These are phyloP conservation scores for Gephyroberyx darwinii DNA, from an alignment of 2,797 vertebrate genomes.

Conservation along the genomic window DNA sequence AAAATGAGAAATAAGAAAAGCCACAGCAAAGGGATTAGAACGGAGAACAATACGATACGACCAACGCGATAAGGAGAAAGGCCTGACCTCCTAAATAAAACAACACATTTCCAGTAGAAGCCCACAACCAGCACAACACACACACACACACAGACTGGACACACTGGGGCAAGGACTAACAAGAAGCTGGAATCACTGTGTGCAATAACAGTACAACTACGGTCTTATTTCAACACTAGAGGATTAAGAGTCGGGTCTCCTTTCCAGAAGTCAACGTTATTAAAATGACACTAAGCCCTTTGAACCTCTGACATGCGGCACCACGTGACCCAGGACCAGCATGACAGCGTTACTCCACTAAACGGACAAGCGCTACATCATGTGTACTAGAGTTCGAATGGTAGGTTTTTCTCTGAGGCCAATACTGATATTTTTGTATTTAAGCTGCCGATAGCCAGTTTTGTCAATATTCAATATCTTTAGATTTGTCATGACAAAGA, in stretches of 20 bases:
- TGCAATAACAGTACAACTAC: background rate
- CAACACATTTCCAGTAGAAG: conserved; percentile 7
- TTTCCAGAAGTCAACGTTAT: conserved; percentile 19
- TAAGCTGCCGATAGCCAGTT: too few species aligned
- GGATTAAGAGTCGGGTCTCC: conserved; percentile 13
- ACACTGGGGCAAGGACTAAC: background rate
- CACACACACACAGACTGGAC: background rate
- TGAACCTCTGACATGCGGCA: conserved; percentile 7
- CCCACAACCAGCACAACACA: background rate
- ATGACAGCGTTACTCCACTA: background rate
- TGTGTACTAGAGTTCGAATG: too few species aligned
- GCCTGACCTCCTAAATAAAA: conserved; percentile 39
- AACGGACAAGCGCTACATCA: background rate
- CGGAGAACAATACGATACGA: conserved; percentile 53
- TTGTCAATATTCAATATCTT: too few species aligned
- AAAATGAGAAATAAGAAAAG: conserved; percentile 4
- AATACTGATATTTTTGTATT: too few species aligned
- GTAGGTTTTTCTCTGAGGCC: too few species aligned
- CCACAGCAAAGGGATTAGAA: conserved; percentile 36
- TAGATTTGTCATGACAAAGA: too few species aligned
- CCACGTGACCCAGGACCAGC: conserved; percentile 8
- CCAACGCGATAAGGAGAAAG: conserved; percentile 29
- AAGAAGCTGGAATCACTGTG: background rate
- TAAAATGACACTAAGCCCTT: conserved; percentile 23
- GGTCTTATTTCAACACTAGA: background rate